Evolutionary conservation across 2,888 invertebrate species (phyloP), one percentile per base, ranked within the genome.

Genomic region (Meiosimyza platycephala): DNA sequence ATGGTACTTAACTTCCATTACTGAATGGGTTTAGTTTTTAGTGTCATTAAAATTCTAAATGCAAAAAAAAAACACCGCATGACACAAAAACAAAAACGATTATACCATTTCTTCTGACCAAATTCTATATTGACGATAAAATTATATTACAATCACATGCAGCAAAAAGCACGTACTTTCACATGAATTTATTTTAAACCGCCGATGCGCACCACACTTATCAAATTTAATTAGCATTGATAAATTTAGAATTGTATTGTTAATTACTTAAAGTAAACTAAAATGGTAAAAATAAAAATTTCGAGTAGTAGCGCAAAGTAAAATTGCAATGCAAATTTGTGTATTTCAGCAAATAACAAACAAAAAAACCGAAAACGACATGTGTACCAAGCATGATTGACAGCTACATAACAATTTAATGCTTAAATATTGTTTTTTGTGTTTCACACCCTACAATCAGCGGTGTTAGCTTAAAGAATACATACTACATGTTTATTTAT

Each of bases 231-330:
- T 71, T 71, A 71, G 55, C 64, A 59, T 57, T 57, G 64, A 55
- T 64, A 71, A 57, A 71, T 71, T 71, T 71, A 71, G 64, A 64
- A 64, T 48, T 65, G 65, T n/a, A 48, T 64, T 57, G 71, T 59
- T 71, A 71, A 71, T 55, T 55, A 54, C 18, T 48, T 62, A 13
- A 28, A 50, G 28, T 40, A 12, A 47, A 59, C 6, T 7, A 54
- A 52, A 67, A 33, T 9, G 13, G 15, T 16, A 63, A 15, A 63
- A n/a, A 16, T 47, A 47, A 18, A 47, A 63, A 16, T 50, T n/a
- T 47, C 40, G 18, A 63, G 48, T 12, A 33, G 15, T 55, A 16
- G 40, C 15, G 22, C 13, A 12, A 22, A 52, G 16, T n/a, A 13
- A 51, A 68, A 68, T 28, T 59, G 15, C n/a, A 9, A 65, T 52